Evolutionary conservation across 2,113 vertebrate species (phyloP).

Genomic region (Percina caprodes): DNA sequence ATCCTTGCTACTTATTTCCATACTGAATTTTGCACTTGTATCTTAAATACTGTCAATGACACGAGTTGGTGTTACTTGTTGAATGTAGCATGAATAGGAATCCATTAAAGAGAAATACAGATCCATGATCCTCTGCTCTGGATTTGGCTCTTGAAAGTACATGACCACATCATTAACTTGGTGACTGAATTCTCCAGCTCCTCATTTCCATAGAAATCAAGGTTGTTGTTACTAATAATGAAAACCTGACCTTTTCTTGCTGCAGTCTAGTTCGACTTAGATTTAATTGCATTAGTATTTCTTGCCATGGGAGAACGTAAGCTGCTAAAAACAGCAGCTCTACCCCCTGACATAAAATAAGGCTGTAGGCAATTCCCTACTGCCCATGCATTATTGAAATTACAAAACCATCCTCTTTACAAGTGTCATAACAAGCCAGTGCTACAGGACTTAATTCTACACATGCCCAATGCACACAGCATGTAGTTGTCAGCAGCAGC

Average conservation of each 20-base stretch:
- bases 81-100: slow-evolving; percentile 17
- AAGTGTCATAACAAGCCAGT: slow-evolving; percentile 82
- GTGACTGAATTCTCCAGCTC: slow-evolving; percentile 41
- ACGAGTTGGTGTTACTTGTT: slow-evolving; percentile 20
- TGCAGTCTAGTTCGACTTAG: slow-evolving; percentile 48
- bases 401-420: slow-evolving; percentile 80
- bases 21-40: background rate
- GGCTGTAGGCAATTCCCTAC: slow-evolving; percentile 69
- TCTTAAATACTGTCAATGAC: slow-evolving; percentile 8
- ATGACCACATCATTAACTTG: slow-evolving; percentile 53
- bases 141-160: slow-evolving; percentile 33
- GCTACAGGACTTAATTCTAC: slow-evolving; percentile 66
- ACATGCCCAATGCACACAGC: slow-evolving; percentile 44
- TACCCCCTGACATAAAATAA: slow-evolving; percentile 73
- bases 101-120: slow-evolving; percentile 15
- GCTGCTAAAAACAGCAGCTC: slow-evolving; percentile 75
- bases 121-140: slow-evolving; percentile 24
- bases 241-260: slow-evolving; percentile 70
- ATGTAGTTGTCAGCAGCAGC: slow-evolving; percentile 57
- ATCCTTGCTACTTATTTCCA: slow-evolving; percentile 5
- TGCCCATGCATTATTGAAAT: slow-evolving; percentile 80
- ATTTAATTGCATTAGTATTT: slow-evolving; percentile 81
- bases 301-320: slow-evolving; percentile 52
- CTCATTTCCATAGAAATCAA: slow-evolving; percentile 47
- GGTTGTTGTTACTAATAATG: slow-evolving; percentile 68